A percentile compares a stretch with the other conserved stretches of the same genome.
phyloP scores from a whole-genome alignment of 2,113 vertebrate genomes.

The Elaphurus davidianus region DNA sequence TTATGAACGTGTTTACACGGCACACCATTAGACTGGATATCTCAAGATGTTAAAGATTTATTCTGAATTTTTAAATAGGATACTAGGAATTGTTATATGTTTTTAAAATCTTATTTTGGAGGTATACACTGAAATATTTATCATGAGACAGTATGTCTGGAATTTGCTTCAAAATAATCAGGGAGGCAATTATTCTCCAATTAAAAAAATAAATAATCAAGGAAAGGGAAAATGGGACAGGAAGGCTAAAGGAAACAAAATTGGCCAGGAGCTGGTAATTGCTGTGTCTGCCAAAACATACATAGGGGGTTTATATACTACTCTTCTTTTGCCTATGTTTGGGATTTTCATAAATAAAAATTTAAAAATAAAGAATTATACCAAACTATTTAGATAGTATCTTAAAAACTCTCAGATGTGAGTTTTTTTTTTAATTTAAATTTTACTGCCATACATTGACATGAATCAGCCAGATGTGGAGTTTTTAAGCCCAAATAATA shows the following conservation, averaged over 20 bases:
- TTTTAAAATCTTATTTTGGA: neutral
- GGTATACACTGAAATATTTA: neutral
- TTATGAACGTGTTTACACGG: neutral
- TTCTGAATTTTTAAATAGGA: neutral
- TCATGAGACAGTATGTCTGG: neutral
- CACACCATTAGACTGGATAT: neutral
- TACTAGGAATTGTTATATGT: neutral
- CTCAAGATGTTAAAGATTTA: neutral
- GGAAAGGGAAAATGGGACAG: neutral
- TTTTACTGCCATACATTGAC: neutral
- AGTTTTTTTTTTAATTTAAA: neutral
- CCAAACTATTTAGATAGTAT: neutral
- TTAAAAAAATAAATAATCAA: neutral
- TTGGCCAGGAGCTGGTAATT: neutral
- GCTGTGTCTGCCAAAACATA: too few relatives aligned
- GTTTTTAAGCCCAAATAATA: neutral
- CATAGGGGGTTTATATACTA: neutral
- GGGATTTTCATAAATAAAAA: neutral
- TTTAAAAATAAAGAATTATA: neutral
- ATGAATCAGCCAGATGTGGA: neutral
- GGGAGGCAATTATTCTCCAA: neutral
- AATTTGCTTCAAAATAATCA: slow-evolving; percentile 23
- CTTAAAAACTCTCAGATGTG: neutral
- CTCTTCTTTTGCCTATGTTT: neutral
- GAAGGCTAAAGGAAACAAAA: neutral